These are phyloP conservation scores for Ranitomeya imitator DNA, from an alignment of 2,113 vertebrate species.

Conservation along the genomic window DNA sequence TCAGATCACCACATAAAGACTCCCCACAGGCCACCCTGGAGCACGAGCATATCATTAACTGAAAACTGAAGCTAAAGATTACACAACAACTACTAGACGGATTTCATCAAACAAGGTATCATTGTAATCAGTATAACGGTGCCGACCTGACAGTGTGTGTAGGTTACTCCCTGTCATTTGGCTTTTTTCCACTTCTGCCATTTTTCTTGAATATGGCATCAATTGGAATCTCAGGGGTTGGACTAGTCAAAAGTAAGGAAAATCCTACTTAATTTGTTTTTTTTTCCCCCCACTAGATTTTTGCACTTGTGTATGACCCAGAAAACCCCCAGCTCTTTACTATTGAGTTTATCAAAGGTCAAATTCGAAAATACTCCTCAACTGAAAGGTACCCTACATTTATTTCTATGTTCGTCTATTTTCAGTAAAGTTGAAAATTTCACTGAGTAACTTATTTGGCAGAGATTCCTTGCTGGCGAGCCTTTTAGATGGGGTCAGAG, in stretches of 20 bases:
- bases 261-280: neutral
- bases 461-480: constrained; percentile 97
- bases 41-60: no score
- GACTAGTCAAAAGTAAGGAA: neutral
- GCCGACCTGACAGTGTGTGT: no score
- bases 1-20: no score
- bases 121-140: no score
- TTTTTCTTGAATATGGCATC: neutral
- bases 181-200: neutral
- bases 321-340: constrained; percentile 97
- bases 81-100: no score
- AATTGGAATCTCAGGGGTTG: neutral
- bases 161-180: neutral
- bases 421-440: neutral
- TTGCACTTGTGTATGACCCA: constrained; percentile 91
- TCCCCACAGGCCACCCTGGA: no score
- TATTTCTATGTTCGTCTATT: neutral
- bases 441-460: constrained; percentile 42
- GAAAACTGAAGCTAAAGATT: no score
- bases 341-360: constrained; percentile 95
- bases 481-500: constrained; percentile 93
- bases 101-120: no score
- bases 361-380: constrained; percentile 93
- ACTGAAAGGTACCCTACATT: constrained; percentile 84
- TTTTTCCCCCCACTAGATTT: constrained; percentile 77